Base-by-base conservation (phyloP, 2,113 vertebrate genomes). In the Labeo rohita region DNA sequence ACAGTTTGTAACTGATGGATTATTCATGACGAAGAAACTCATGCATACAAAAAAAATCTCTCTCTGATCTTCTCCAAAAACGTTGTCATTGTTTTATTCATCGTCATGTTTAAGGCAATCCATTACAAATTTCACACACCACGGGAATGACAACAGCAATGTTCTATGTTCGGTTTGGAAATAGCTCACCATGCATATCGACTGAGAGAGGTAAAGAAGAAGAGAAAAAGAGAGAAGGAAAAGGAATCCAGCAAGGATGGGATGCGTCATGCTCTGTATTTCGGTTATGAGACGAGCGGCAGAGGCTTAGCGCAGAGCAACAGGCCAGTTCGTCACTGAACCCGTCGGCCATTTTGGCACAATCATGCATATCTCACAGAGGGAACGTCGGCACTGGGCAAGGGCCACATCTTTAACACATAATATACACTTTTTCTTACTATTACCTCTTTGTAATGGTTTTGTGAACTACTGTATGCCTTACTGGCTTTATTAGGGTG, bases 91-190 rank as follows among this genome's bases (percentile, higher is more conserved):
- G 82, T 92, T 94, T 95, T 92, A 93, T 95, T 95, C 87, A 91
- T 94, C 90, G 90, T 93, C 82, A 91, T 84, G 94, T 66, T 83
- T 95, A 95, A 95, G 93, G 94, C 94, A 95, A 95, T 94, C 94
- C 94, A 95, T 95, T 95, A 95, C 95, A 95, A 95, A 96, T 93
- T 94, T 95, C 93, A 95, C 94, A 95, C 94, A 92, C 91, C 94
- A 95, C 93, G 91, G 52, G 89, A 90, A 93, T 93, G 88, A 95
- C 91, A 87, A 95, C 91, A 92, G 91, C 93, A 89, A 91, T 93
- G 93, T 94, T 94, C 90, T 93, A 93, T 88, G 90, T 92, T 91
- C 90, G 90, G 91, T 92, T 92, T 91, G 91, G 92, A 93, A 95
- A 89, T 87, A 92, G 78, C 70, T 93, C 91, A 93, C 91, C 95